Evolutionary conservation across 1,140 invertebrate species (phyloP), one percentile per base, ranked within the genome.

Genomic region (Cardiocondyla obscurior): DNA sequence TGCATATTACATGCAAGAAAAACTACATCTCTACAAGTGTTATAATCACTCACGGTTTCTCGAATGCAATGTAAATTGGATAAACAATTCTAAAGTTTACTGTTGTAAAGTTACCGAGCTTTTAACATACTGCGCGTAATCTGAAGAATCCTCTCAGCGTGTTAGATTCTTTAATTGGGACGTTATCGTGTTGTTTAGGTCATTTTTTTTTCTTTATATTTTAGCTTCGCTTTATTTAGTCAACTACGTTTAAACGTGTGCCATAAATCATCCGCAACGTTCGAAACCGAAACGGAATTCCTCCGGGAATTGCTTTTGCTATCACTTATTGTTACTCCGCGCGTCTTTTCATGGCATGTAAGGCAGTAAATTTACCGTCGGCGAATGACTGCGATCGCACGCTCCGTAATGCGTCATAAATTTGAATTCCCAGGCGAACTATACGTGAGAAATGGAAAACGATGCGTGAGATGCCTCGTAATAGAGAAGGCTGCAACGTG

Each of bases 391-490:
- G 28, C 22, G 58, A 77, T 77, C 51, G 58, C 58, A 12, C 14
- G 44, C 14, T 19, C 30, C n/a, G 57, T 36, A 65, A 77, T 51
- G 74, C 30, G 46, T 77, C 44, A 53, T 77, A 77, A 77, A 77
- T 67, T 77, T 51, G 33, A 67, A 51, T 77, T 67, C 67, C 46
- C 58, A 67, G 16, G 22, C 22, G 44, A 42, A 53, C 30, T 76
- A 51, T 51, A 76, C 46, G 36, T 62, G 44, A 76, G 58, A 65
- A 65, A 39, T 51, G 51, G 73, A 65, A 77, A 65, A 51, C 28
- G 58, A 77, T 39, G 42, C 30, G 44, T 49, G n/a, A 73, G 51
- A 42, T 33, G 8, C 39, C 57, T 74, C n/a, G n/a, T 74, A 76
- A 77, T 19, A 30, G 51, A 42, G 51, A 73, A 3, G n/a, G n/a